Base-by-base conservation (phyloP, 23 tunicate species). In the Styela plicata region DNA sequence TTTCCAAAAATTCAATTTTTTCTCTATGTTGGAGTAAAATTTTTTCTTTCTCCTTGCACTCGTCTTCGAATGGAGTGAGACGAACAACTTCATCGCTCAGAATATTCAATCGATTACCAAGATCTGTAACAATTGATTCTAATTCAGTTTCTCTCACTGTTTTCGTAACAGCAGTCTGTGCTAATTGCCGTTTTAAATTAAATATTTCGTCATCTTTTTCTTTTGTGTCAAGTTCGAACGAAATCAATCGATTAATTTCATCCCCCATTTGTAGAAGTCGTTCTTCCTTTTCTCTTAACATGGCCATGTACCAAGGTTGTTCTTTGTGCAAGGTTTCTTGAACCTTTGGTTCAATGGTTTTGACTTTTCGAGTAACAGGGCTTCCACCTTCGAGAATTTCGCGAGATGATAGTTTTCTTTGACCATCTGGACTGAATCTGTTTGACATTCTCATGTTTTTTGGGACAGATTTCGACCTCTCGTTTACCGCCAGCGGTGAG, bases 211-310 rank as follows among this genome's bases (percentile, higher is more conserved):
- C 85, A 74, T 90, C 95, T 81, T 90, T 90, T 65, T 80, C 53
- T 33, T 36, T 80, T 69, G 74, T 34, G 35, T 90, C 88, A 22
- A 66, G 26, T 37, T 85, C 86, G 21, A 77, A 24, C 17, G 74
- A 36, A 29, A 76, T 66, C 79, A 90, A 52, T 24, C 89, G 66
- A 36, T 74, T 80, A 7, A 90, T 85, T 34, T 90, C 95, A 35
- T 90, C 89, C 67, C 89, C 89, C 95, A 90, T 90, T 44, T 85
- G 95, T 20, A 90, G 83, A 63, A 90, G 63, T 27, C 88, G 73
- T 74, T 90, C 79, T 76, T 90, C 95, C 44, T 90, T 90, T 57
- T 90, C 95, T 52, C 95, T 69, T 28, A 90, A 64, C 89, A 90
- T 90, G 16, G 89, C 23, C 21, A 90, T 78, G 69, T 90, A 90